These are phyloP conservation scores for Bursaphelenchus okinawaensis DNA, from an alignment of 2,888 invertebrate species.

Conservation along the genomic window DNA sequence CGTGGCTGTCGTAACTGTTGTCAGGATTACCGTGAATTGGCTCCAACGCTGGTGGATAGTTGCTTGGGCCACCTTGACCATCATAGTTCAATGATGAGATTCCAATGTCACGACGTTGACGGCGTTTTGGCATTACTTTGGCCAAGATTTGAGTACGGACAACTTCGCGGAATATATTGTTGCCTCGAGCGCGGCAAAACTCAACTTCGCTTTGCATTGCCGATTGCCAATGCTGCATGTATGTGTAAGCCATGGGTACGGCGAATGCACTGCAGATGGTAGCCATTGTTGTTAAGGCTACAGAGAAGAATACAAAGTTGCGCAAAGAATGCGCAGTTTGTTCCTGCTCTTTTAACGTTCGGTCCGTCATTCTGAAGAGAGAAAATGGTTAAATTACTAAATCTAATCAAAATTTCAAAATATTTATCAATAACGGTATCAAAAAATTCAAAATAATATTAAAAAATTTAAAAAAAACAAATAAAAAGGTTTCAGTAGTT, in stretches of 20 bases:
- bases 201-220: background rate
- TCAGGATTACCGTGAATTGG: background rate
- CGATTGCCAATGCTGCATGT: background rate
- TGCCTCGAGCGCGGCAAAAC: background rate
- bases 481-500: too few relatives aligned
- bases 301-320: background rate
- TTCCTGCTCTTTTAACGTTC: background rate
- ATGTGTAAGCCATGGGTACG: background rate
- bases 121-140: slow-evolving; percentile 17
- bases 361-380: background rate
- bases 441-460: too few relatives aligned
- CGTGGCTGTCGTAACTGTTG: background rate
- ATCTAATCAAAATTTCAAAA: background rate
- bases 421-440: too few relatives aligned
- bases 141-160: slow-evolving; percentile 19
- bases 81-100: background rate
- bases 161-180: background rate
- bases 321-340: background rate
- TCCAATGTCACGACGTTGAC: background rate
- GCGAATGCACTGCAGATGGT: background rate
- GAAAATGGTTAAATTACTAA: background rate
- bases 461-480: too few relatives aligned
- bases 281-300: background rate
- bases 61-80: background rate
- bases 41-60: background rate